Evolutionary conservation across 2,113 vertebrate species (phyloP).

Genomic region (Takifugu bimaculatus): DNA sequence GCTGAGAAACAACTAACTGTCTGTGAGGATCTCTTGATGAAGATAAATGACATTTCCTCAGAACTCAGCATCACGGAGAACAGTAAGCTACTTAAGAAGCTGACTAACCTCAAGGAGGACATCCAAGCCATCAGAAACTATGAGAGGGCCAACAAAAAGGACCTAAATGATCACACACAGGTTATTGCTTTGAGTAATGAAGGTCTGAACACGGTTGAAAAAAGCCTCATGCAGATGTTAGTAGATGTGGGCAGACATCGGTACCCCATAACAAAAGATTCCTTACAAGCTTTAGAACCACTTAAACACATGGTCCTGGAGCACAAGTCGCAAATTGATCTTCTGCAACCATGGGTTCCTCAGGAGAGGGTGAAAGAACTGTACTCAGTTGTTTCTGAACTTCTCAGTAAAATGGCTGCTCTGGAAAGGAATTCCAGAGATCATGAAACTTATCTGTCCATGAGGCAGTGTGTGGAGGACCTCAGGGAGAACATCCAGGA

Average conservation of each 20-base stretch:
- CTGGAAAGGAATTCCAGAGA: constrained; percentile 64
- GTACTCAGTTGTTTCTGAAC: constrained; percentile 54
- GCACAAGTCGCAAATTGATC: constrained; percentile 62
- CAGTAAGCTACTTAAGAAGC: constrained; percentile 76
- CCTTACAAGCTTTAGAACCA: constrained; percentile 51
- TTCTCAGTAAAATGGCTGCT: constrained; percentile 66
- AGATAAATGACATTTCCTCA: constrained; percentile 65
- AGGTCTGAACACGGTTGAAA: constrained; percentile 65
- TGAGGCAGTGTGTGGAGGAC: constrained; percentile 72
- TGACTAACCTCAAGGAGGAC: constrained; percentile 77
- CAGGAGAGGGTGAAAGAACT: constrained; percentile 62
- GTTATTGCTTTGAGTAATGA: constrained; percentile 66
- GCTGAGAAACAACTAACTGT: constrained; percentile 69
- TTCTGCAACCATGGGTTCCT: constrained; percentile 48
- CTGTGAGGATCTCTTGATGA: constrained; percentile 73
- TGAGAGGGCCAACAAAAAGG: constrained; percentile 70
- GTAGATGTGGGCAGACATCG: constrained; percentile 43
- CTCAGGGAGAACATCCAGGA: constrained; percentile 67
- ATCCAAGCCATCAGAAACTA: constrained; percentile 67
- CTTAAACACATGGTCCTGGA: constrained; percentile 63
- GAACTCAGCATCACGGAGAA: constrained; percentile 82
- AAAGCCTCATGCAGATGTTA: constrained; percentile 66
- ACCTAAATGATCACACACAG: constrained; percentile 69
- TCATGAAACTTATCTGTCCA: constrained; percentile 68
- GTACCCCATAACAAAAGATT: constrained; percentile 67